Base-by-base conservation (phyloP, 1,140 invertebrate genomes). In the Drosophila cardini region DNA sequence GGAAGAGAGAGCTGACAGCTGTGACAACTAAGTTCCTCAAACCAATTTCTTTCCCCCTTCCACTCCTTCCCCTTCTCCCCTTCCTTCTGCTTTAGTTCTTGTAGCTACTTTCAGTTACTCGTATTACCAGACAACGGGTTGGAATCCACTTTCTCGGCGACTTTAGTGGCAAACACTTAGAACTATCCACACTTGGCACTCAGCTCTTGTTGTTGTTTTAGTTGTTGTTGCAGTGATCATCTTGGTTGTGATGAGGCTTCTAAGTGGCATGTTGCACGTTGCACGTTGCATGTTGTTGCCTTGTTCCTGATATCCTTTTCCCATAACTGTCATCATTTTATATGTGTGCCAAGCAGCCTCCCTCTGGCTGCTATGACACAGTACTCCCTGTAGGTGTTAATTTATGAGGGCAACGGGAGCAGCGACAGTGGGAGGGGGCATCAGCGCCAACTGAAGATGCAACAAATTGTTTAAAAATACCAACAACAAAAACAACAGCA, bases 301-400 rank as follows among this genome's bases (percentile, higher is more conserved):
- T 57, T 72, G 70, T 72, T 68, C 36, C 34, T 38, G 55, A 72
- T 87, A 87, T 87, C 83, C 83, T 87, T 87, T 77, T 87, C 68
- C 79, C 83, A 87, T 87, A 87, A 87, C 72, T 87, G 83, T 87
- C 83, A 82, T 73, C 71, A 69, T 82, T 81, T 76, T 67, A 68
- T 76, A 64, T 76, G 72, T 60, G 30, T 45, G 60, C 58, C 36
- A 43, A 38, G 34, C n/a, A 38, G 36, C 36, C 32, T 55, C 15
- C 4, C 43, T 38, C 0, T 21, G 6, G 13, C 46, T 15, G 15
- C 18, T 13, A 3, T 36, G n/a, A 13, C 13, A 16, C 13, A 71
- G 43, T 42, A 26, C 60, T 53, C 36, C 36, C 61, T 53, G 7
- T 77, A 89, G 84, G 84, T 89, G 84, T 84, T 89, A 89, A 89